phyloP scores from a whole-genome alignment of 2,888 invertebrate species.

The Hypsopygia costalis region DNA sequence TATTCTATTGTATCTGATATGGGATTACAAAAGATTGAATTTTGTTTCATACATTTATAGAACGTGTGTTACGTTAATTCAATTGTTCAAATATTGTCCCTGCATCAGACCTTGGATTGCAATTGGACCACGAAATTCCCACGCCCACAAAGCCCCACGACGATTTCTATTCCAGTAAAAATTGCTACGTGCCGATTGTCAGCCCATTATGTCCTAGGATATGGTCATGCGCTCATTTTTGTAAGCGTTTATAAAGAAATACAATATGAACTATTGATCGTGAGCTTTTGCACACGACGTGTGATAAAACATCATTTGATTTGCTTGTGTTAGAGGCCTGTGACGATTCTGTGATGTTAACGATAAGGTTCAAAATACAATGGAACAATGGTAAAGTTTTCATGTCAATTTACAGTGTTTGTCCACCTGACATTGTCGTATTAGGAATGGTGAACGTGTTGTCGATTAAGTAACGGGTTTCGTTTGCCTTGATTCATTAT shows the following conservation, averaged over 20 bases:
- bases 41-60: no score
- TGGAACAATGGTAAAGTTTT: background rate
- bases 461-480: constrained; percentile 39
- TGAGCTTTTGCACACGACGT: constrained; percentile 60
- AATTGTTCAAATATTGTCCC: background rate
- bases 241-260: constrained; percentile 60
- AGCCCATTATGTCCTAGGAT: constrained; percentile 24
- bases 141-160: constrained; percentile 10
- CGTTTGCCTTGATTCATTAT: constrained; percentile 6
- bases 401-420: constrained; percentile 36
- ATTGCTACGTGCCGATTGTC: constrained; percentile 13
- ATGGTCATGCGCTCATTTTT: constrained; percentile 65
- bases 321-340: background rate
- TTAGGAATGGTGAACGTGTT: constrained; percentile 57
- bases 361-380: background rate
- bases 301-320: constrained; percentile 24
- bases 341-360: background rate
- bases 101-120: background rate
- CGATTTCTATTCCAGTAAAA: constrained; percentile 26
- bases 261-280: constrained; percentile 57
- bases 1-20: no score
- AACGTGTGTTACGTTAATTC: background rate
- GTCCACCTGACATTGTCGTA: constrained; percentile 64
- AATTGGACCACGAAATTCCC: constrained; percentile 13
- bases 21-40: no score